These are phyloP conservation scores for Apis dorsata DNA, from an alignment of 1,140 invertebrate species.

Conservation along the genomic window DNA sequence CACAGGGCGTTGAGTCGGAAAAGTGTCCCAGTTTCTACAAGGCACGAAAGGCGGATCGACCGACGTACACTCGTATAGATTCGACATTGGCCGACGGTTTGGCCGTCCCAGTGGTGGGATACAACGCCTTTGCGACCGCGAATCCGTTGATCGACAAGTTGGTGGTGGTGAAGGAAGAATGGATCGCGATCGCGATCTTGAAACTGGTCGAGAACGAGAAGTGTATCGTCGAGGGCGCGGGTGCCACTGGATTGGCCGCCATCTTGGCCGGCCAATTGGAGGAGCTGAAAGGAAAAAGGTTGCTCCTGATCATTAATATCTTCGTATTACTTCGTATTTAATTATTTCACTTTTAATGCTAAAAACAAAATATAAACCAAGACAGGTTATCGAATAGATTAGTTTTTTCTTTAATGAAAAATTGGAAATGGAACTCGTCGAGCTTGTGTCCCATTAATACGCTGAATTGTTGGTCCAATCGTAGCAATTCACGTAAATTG, in stretches of 20 bases:
- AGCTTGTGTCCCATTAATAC: no score
- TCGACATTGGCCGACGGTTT: conserved; percentile 95
- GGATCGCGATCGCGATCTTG: conserved; percentile 94
- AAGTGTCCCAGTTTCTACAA: conserved; percentile 91
- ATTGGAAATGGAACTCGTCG: no score
- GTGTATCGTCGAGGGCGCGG: conserved; percentile 95
- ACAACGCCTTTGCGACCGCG: conserved; percentile 92
- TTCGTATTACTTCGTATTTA: no score
- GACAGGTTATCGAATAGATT: no score
- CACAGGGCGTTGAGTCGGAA: conserved; percentile 94
- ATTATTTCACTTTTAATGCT: no score
- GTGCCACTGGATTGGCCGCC: conserved; percentile 92
- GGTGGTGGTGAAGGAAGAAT: conserved; percentile 90
- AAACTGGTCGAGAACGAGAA: conserved; percentile 94
- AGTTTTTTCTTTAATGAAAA: no score
- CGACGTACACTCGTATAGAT: conserved; percentile 84
- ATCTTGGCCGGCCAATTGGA: conserved; percentile 91
- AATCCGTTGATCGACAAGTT: conserved; percentile 90
- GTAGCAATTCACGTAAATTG: no score
- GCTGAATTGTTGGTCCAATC: no score
- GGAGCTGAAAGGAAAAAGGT: conserved; percentile 93
- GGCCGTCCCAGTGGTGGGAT: conserved; percentile 93
- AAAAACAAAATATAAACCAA: no score
- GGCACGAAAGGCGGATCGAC: conserved; percentile 87
- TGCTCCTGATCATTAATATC: not conserved